Base-by-base conservation (phyloP, 1,140 invertebrate species). In the Achatina immaculata region DNA sequence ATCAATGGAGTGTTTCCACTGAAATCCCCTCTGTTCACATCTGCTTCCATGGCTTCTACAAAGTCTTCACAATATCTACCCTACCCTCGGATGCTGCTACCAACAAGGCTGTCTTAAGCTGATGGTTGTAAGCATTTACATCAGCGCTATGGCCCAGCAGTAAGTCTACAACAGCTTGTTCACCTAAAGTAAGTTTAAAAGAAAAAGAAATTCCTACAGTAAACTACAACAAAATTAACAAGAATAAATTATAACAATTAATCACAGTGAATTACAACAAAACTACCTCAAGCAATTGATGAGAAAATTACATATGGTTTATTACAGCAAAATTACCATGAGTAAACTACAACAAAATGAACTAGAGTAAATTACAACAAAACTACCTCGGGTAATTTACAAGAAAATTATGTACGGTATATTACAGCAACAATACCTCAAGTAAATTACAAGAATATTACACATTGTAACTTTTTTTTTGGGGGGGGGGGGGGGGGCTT, bases 41-140 rank as follows among this genome's bases (percentile, higher is more conserved):
- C 69, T 45, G 38, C 69, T 11, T n/a, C 42, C 42, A 45, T 72
- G 14, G n/a, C 28, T 72, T 72, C 40, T 43, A 9, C 38, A 72
- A 28, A 2, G 40, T 43, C 42, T 40, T 14, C 19, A 72, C 69
- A 9, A 42, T 11, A 36, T 42, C 34, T 28, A 45, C 1, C 7
- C n/a, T 9, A 16, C 69, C 69, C 34, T 40, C 16, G 36, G 36
- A 72, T 9, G 38, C 69, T 1, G 16, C 69, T 40, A 72, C 6
- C 14, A 4, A 16, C 40, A 72, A 11, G n/a, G 69, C 36, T 11
- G 69, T 43, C 42, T 72, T 40, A 2, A 40, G 34, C 28, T 40
- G n/a, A 7, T 72, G 34, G 42, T 72, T 72, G 38, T 42, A 34
- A 28, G 42, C 42, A 45, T 72, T 72, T 1, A 72, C 69, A 24